phyloP scores from a whole-genome alignment of 2,113 vertebrate genomes.

The Aix galericulata region DNA sequence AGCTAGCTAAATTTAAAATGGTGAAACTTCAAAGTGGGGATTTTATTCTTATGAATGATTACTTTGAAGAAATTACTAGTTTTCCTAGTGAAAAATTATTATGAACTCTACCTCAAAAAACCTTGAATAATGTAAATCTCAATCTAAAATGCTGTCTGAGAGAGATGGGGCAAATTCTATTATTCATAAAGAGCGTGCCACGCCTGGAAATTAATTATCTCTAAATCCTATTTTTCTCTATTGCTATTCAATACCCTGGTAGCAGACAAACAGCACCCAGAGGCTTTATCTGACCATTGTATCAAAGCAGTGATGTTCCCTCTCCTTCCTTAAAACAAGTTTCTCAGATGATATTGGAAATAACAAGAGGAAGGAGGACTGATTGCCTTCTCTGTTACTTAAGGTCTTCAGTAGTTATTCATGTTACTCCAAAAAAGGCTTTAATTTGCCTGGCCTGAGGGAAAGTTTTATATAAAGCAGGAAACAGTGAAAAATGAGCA shows the following conservation, averaged over 20 bases:
- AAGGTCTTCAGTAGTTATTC: not conserved
- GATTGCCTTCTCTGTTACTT: not conserved
- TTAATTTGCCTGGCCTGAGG: not conserved
- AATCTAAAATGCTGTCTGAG: not conserved
- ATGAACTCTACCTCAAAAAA: not conserved
- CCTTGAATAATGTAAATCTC: conserved; percentile 29
- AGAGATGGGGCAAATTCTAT: conserved; percentile 8
- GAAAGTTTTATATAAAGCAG: not conserved
- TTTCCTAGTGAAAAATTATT: conserved; percentile 12
- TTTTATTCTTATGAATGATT: conserved; percentile 12
- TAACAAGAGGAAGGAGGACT: not conserved
- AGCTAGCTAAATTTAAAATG: conserved; percentile 5
- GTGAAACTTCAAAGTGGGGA: not conserved
- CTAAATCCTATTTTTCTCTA: not conserved
- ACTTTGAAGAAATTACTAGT: not conserved
- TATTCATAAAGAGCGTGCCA: conserved; percentile 23
- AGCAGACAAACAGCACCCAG: not conserved
- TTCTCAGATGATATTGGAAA: not conserved
- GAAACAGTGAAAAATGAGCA: not conserved
- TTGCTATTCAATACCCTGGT: not conserved
- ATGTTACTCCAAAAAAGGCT: not conserved
- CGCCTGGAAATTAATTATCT: conserved; percentile 21
- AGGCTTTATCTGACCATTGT: not conserved
- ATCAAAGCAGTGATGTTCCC: not conserved
- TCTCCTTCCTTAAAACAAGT: not conserved